Evolutionary conservation across 2,888 invertebrate genomes (phyloP).

Genomic region (Ophioninae sp.): DNA sequence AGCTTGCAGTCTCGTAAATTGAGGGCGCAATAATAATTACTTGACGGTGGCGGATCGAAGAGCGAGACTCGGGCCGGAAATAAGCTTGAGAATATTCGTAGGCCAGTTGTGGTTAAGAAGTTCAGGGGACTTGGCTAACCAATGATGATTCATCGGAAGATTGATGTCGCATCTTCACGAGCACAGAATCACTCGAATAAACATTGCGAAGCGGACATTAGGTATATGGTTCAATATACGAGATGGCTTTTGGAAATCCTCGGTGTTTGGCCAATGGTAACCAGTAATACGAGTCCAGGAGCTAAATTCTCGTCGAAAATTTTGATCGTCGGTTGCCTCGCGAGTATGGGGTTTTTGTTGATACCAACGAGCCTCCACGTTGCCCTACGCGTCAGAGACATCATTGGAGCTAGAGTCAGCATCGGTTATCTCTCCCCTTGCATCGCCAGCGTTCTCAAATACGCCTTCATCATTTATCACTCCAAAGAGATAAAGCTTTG

Average conservation of each 20-base stretch:
- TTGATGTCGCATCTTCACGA: background rate
- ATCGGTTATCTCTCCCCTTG: conserved; percentile 52
- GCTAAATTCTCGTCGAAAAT: conserved; percentile 26
- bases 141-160: background rate
- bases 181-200: conserved; percentile 1
- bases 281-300: conserved; percentile 18
- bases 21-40: background rate
- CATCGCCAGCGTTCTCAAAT: conserved; percentile 55
- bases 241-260: conserved; percentile 50
- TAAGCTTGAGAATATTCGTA: background rate
- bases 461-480: conserved; percentile 49
- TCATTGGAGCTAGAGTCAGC: conserved; percentile 26
- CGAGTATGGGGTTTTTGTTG: conserved; percentile 36
- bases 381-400: conserved; percentile 37
- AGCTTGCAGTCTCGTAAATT: conserved; percentile 7
- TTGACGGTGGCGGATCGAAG: background rate
- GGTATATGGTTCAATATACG: conserved; percentile 42
- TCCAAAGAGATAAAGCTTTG: conserved; percentile 46
- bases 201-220: conserved; percentile 36
- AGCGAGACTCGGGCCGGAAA: background rate
- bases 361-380: conserved; percentile 50
- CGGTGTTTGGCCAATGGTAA: conserved; percentile 58
- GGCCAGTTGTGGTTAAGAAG: conserved; percentile 8
- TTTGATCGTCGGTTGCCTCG: conserved; percentile 31
- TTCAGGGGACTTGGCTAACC: background rate